Evolutionary conservation across 1,140 invertebrate genomes (phyloP), one percentile per base, ranked within the genome.

Genomic region (Maconellicoccus hirsutus): DNA sequence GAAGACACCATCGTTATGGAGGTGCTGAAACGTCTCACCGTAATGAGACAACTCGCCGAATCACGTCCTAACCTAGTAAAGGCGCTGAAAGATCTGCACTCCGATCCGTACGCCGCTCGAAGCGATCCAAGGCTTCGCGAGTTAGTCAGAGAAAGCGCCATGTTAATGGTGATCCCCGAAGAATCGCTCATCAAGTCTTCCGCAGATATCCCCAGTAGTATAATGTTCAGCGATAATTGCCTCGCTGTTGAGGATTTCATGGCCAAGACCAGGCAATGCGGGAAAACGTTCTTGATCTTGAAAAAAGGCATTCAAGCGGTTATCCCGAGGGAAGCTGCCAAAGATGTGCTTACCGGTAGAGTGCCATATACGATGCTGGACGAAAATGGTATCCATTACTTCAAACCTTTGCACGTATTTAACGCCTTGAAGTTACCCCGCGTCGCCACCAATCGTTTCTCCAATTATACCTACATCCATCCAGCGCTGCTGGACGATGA

Each of bases 291-390:
- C 38, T 83, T 92, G 76, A 89, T 91, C 59, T 83, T 89, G 72
- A 89, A 90, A 71, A 86, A 87, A 75, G 86, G 87, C 19, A 75
- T 89, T n/a, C 88, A 91, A 77, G 86, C 87, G 0, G 87, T 92
- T 0, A 85, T 92, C 21, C 90, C 90, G 0, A 82, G 86, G 52
- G 88, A 91, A 77, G 86, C 87, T 0, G 84, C 88, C 52, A 82
- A 86, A 23, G 85, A 84, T 21, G 88, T 92, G 8, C 78, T 90
- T 4, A 88, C 86, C 0, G 90, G 90, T 16, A 82, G 89, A 78
- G 84, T 90, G 0, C 84, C 88, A 2, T 92, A 91, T 74, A 86
- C 87, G 1, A 84, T 91, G 1, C 80, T 92, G 0, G 89, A 91
- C 76, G 89, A 91, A 77, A 84, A 83, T 73, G 89, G 90, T 22